These are phyloP conservation scores for Styela clava DNA, from an alignment of 23 tunicate species.

Conservation along the genomic window DNA sequence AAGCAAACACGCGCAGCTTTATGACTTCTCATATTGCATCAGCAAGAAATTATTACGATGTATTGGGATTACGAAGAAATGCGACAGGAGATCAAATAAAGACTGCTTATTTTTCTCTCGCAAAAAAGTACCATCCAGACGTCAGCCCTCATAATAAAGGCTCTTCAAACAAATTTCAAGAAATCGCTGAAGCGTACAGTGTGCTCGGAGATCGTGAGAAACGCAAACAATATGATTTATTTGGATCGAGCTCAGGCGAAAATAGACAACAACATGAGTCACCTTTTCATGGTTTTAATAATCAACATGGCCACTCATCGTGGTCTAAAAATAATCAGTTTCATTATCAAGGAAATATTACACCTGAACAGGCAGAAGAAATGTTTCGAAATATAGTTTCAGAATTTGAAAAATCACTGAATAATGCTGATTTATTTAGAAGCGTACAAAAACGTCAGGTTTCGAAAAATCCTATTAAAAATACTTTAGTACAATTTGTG, in stretches of 20 bases:
- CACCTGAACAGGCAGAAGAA: conserved; percentile 40
- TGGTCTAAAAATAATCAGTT: neutral
- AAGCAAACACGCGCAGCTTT: no score
- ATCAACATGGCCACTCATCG: neutral
- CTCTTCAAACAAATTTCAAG: conserved; percentile 53
- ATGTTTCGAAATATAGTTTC: conserved; percentile 36
- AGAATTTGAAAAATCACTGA: conserved; percentile 24
- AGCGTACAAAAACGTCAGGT: neutral
- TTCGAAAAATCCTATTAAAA: conserved; percentile 8
- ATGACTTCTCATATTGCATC: neutral
- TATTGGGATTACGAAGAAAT: conserved; percentile 46
- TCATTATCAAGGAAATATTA: conserved; percentile 20
- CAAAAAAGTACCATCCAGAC: conserved; percentile 84
- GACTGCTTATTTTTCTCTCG: conserved; percentile 44
- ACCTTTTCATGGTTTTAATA: neutral
- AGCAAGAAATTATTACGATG: conserved; percentile 27
- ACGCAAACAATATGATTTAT: conserved; percentile 51
- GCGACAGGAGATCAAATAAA: conserved; percentile 68
- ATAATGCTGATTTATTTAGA: neutral
- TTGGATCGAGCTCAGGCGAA: conserved; percentile 22
- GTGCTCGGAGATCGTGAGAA: conserved; percentile 42
- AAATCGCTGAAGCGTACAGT: conserved; percentile 62
- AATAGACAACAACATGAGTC: conserved; percentile 2
- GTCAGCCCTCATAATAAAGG: conserved; percentile 39
- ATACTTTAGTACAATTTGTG: neutral